Evolutionary conservation across 2,113 vertebrate species (phyloP).

Genomic region (Aleadryas rufinucha): DNA sequence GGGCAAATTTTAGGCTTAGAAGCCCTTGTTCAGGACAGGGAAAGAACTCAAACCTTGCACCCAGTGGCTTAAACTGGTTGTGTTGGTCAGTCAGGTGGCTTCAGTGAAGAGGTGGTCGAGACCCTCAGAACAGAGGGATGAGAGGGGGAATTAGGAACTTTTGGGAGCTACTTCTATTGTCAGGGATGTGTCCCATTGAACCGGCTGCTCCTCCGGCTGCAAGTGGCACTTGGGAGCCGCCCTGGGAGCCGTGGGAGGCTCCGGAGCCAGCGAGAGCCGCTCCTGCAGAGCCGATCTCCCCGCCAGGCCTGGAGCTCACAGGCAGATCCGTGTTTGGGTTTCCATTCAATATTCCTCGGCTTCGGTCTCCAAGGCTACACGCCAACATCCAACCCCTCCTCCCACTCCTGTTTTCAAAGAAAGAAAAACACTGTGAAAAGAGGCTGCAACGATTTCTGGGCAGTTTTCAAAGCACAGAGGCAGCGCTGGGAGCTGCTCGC

Average conservation of each 20-base stretch:
- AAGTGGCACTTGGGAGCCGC: accelerated
- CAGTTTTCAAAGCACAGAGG: neutral
- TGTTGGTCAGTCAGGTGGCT: neutral
- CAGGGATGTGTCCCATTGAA: accelerated
- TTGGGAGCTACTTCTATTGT: accelerated
- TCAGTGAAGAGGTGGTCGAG: neutral
- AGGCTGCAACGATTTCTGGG: neutral
- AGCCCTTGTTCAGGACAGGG: neutral
- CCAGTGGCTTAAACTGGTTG: accelerated
- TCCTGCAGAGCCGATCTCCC: neutral
- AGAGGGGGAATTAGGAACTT: accelerated
- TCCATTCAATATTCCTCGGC: constrained; percentile 41
- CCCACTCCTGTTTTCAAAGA: constrained; percentile 49
- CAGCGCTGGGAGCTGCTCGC: neutral
- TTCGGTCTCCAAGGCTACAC: constrained; percentile 47
- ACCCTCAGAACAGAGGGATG: neutral
- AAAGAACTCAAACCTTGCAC: neutral
- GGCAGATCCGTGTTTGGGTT: constrained; percentile 11
- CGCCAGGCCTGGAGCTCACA: neutral
- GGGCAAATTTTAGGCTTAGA: neutral
- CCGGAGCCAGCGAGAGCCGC: neutral
- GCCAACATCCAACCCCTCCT: constrained; percentile 36
- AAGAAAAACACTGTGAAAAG: constrained; percentile 44
- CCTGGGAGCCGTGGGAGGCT: neutral
- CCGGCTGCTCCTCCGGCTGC: neutral